Conservation (phyloP, 2,797 vertebrate species). For the Lates japonicus region DNA sequence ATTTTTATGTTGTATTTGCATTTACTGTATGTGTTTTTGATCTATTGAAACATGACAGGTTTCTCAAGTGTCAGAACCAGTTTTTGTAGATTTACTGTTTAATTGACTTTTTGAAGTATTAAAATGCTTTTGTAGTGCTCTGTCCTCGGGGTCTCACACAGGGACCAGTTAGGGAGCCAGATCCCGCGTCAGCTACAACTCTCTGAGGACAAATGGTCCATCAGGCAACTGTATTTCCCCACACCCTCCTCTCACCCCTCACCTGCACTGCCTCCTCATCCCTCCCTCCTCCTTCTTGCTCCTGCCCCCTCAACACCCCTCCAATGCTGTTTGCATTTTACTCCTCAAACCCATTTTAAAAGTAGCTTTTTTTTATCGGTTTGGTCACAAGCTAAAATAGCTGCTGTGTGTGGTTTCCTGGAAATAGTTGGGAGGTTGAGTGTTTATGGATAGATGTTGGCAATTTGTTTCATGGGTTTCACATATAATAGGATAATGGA, state of each 20-base stretch:
- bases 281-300: not conserved
- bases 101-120: not conserved
- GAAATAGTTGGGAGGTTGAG: constrained; percentile 29
- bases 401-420: constrained; percentile 34
- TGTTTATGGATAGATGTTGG: constrained; percentile 55
- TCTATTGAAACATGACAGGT: constrained; percentile 9
- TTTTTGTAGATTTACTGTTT: constrained; percentile 6
- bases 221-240: constrained; percentile 78
- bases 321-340: constrained; percentile 63
- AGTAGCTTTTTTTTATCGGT: constrained; percentile 40
- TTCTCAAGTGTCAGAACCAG: not conserved
- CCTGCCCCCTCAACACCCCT: not conserved
- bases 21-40: constrained; percentile 2
- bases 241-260: constrained; percentile 15
- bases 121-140: constrained; percentile 31
- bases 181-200: constrained; percentile 83
- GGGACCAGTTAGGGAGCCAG: constrained; percentile 77
- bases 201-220: constrained; percentile 83
- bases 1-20: constrained; percentile 14
- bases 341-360: constrained; percentile 48
- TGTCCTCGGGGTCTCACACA: constrained; percentile 63
- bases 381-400: not conserved
- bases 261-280: not conserved
- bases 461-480: constrained; percentile 45
- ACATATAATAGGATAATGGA: constrained; percentile 40